phyloP scores from a whole-genome alignment of 2,113 vertebrate genomes.

The Cynopterus brachyotis region DNA sequence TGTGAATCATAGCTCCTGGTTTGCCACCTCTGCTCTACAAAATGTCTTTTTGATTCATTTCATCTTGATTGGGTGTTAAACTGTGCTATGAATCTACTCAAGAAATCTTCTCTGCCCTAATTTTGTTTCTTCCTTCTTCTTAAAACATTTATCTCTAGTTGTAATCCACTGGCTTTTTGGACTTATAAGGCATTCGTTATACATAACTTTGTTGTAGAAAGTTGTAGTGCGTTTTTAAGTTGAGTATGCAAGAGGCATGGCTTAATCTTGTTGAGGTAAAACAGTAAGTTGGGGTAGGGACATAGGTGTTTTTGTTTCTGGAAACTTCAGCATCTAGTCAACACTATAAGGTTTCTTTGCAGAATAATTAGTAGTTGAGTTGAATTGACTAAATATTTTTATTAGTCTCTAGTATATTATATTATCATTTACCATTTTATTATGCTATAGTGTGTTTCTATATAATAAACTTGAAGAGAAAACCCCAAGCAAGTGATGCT shows the following conservation, averaged over 20 bases:
- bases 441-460: background rate
- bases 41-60: rapidly evolving
- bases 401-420: background rate
- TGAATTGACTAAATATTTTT: background rate
- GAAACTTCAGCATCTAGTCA: background rate
- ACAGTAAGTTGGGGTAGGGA: too few relatives aligned
- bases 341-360: background rate
- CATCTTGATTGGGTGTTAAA: rapidly evolving
- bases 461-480: background rate
- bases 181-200: rapidly evolving
- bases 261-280: background rate
- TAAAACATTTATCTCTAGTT: background rate
- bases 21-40: too few relatives aligned
- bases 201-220: background rate
- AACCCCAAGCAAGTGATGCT: background rate
- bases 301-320: background rate
- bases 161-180: background rate
- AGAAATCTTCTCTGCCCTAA: background rate
- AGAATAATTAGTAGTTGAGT: rapidly evolving
- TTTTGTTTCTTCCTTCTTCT: background rate
- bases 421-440: background rate
- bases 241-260: background rate
- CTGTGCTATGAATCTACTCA: background rate
- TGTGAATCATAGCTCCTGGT: background rate
- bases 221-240: too few relatives aligned